Conservation (phyloP, 1,140 invertebrate genomes). For the Drosophila nasuta region DNA sequence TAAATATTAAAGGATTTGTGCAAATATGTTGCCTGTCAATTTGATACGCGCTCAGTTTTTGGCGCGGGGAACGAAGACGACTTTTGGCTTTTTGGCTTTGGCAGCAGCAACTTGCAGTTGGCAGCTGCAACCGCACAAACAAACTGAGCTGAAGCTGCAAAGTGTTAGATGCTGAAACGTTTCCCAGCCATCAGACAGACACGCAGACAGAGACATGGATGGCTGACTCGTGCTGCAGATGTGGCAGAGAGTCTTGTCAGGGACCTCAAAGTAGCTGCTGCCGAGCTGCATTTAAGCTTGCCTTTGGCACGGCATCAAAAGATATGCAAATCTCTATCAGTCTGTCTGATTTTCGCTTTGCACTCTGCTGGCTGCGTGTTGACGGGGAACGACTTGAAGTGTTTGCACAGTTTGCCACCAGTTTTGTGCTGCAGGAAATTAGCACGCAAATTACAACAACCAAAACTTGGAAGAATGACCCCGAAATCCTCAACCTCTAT, state of each 20-base stretch:
- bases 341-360: not conserved
- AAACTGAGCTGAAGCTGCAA: slow-evolving; percentile 11
- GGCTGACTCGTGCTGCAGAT: not conserved
- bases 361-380: slow-evolving; percentile 19
- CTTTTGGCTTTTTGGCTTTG: slow-evolving; percentile 21
- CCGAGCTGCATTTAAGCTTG: slow-evolving; percentile 41
- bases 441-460: slow-evolving; percentile 71
- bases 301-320: slow-evolving; percentile 49
- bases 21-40: slow-evolving; percentile 31
- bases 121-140: slow-evolving; percentile 26
- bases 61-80: not conserved
- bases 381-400: slow-evolving; percentile 58
- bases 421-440: slow-evolving; percentile 64
- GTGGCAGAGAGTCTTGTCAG: slow-evolving; percentile 18
- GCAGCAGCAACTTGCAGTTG: slow-evolving; percentile 44
- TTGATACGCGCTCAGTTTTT: slow-evolving; percentile 8
- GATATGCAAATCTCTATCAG: slow-evolving; percentile 66
- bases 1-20: slow-evolving; percentile 41
- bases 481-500: not conserved
- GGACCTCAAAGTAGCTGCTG: slow-evolving; percentile 43
- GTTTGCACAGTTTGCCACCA: slow-evolving; percentile 50
- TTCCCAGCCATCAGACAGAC: not conserved
- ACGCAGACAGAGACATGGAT: not conserved
- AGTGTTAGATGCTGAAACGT: slow-evolving; percentile 20
- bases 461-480: slow-evolving; percentile 6